Evolutionary conservation across 30 jellyfish, hydroid and myxozoan genomes (phyloP).

Genomic region (Hydractinia symbiolongicarpus): DNA sequence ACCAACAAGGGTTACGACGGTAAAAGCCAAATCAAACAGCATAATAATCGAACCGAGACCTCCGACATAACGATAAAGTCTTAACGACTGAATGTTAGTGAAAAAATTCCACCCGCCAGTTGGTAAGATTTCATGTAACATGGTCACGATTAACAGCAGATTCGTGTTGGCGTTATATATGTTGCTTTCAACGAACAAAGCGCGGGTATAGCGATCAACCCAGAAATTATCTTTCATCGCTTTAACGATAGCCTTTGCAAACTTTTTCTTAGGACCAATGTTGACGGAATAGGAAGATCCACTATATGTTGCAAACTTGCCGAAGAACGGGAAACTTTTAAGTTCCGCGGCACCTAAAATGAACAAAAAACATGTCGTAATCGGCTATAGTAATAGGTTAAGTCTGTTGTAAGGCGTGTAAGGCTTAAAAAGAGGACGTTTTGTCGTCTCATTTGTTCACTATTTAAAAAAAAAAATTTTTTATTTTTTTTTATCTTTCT

Average conservation of each 20-base stretch:
- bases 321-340: conserved; percentile 80
- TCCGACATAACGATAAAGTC: conserved; percentile 76
- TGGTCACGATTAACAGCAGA: conserved; percentile 71
- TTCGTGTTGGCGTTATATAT: conserved; percentile 90
- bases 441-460: background rate
- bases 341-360: conserved; percentile 29
- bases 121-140: conserved; percentile 71
- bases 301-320: conserved; percentile 69
- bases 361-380: background rate
- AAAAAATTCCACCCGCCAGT: conserved; percentile 87
- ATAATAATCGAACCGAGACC: conserved; percentile 78
- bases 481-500: too few relatives aligned
- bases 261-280: conserved; percentile 75
- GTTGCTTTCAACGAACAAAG: conserved; percentile 63
- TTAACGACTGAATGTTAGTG: conserved; percentile 71
- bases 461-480: too few relatives aligned
- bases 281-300: conserved; percentile 85
- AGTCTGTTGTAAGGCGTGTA: background rate
- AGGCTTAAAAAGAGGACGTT: background rate
- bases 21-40: conserved; percentile 54
- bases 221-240: conserved; percentile 74
- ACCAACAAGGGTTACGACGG: conserved; percentile 60
- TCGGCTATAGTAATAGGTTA: too few relatives aligned
- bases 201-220: conserved; percentile 92
- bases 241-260: conserved; percentile 48